Percentiles rank a stretch among this genome's conserved stretches.
These are phyloP conservation scores for Unio delphinus DNA, from an alignment of 2,888 invertebrate genomes.

Conservation along the genomic window DNA sequence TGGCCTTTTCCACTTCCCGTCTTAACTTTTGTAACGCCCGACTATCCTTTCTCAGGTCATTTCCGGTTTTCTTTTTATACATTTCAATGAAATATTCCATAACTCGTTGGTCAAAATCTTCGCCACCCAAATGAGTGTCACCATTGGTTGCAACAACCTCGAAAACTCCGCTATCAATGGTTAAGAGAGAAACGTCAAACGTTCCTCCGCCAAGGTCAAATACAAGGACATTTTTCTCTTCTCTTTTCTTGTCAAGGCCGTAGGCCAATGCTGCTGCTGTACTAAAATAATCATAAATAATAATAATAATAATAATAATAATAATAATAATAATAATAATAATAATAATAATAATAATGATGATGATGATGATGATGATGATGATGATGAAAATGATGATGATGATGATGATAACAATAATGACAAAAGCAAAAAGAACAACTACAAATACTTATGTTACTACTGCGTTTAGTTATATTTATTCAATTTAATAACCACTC, in stretches of 20 bases:
- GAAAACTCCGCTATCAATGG: slow-evolving; percentile 99
- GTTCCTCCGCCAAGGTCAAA: slow-evolving; percentile 99
- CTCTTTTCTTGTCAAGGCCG: slow-evolving; percentile 91
- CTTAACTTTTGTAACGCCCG: slow-evolving; percentile 95
- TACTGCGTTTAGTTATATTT: too few species aligned
- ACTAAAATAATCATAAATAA: slow-evolving; percentile 34
- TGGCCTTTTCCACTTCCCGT: slow-evolving; percentile 97
- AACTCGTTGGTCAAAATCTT: slow-evolving; percentile 98
- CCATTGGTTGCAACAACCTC: slow-evolving; percentile 90
- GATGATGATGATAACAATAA: neutral
- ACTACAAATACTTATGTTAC: too few species aligned
- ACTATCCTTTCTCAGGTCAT: slow-evolving; percentile 93
- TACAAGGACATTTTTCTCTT: slow-evolving; percentile 97
- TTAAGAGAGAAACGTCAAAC: slow-evolving; percentile 97
- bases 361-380: neutral
- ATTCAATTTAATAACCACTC: too few species aligned
- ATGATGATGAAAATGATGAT: neutral
- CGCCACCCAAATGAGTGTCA: slow-evolving; percentile 98
- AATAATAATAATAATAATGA: too few species aligned
- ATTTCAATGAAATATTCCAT: slow-evolving; percentile 99
- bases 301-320: too few species aligned
- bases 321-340: neutral
- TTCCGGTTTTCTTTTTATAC: slow-evolving; percentile 99
- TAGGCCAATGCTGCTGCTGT: slow-evolving; percentile 98
- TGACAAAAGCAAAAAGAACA: too few species aligned